A percentile compares a stretch with the other conserved stretches of the same genome.
Conservation (phyloP, 2,888 invertebrate species). For the Cantharis lateralis region DNA sequence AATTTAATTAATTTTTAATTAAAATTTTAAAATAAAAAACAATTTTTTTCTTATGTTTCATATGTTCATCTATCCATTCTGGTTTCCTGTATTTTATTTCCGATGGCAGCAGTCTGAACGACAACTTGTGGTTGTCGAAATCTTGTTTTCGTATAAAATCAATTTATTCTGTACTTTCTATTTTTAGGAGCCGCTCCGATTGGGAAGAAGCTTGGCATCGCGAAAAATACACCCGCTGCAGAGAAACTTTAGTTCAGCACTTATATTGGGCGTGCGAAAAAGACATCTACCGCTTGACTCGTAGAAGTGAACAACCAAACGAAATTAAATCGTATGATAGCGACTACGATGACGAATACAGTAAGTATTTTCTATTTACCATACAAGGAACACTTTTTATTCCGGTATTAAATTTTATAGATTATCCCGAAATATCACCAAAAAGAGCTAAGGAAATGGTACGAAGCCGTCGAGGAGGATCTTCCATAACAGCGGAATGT, state of each 20-base stretch:
- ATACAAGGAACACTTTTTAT: too few species aligned
- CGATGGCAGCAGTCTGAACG: too few species aligned
- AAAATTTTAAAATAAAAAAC: too few species aligned
- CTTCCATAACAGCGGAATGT: constrained; percentile 64
- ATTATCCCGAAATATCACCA: constrained; percentile 53
- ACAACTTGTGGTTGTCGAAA: too few species aligned
- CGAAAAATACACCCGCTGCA: constrained; percentile 63
- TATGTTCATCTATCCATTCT: too few species aligned
- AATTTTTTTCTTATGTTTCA: too few species aligned
- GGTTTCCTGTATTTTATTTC: too few species aligned
- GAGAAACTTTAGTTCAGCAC: constrained; percentile 61
- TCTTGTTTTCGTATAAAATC: too few species aligned
- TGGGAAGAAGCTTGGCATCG: constrained; percentile 65
- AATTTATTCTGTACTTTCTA: too few species aligned
- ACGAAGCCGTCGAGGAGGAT: constrained; percentile 46
- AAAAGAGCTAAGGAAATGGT: constrained; percentile 50
- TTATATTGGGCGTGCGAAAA: constrained; percentile 67
- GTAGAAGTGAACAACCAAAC: constrained; percentile 50
- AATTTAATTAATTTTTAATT: too few species aligned
- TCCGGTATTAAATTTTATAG: constrained; percentile 38
- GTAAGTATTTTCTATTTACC: constrained; percentile 25
- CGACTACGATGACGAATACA: constrained; percentile 25
- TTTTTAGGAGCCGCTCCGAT: constrained; percentile 59
- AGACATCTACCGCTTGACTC: constrained; percentile 63
- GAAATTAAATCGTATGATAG: constrained; percentile 26